A percentile compares a stretch with the other conserved stretches of the same genome.
These are phyloP conservation scores for Acanthurus tractus DNA, from an alignment of 2,797 vertebrate genomes.

Conservation along the genomic window DNA sequence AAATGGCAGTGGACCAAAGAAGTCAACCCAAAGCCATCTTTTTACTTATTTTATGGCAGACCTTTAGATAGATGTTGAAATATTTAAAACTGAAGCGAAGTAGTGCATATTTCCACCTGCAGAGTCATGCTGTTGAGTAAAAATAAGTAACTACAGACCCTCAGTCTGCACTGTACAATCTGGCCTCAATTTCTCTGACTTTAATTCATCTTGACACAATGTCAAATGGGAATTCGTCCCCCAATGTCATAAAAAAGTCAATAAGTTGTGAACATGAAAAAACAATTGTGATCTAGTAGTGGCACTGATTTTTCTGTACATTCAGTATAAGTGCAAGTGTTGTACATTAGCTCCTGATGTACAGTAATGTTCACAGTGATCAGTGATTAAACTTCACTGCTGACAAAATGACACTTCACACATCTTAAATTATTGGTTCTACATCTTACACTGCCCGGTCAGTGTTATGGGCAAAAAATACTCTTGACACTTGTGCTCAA, in stretches of 20 bases:
- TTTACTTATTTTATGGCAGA: neutral
- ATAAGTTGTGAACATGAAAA: neutral
- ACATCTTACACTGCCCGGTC: conserved; percentile 21
- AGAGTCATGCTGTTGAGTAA: no score
- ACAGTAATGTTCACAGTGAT: conserved; percentile 10
- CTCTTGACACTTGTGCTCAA: conserved; percentile 20
- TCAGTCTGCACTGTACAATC: no score
- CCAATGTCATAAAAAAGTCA: neutral
- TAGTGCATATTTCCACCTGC: no score
- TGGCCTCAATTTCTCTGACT: no score
- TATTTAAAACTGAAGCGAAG: no score
- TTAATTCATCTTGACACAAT: no score
- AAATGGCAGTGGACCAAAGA: neutral
- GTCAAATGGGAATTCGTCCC: neutral
- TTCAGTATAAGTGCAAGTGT: neutral
- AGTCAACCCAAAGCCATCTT: neutral
- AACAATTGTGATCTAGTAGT: neutral
- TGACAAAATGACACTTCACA: conserved; percentile 11
- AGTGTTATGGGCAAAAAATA: conserved; percentile 29
- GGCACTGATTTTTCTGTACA: neutral
- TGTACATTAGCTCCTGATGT: neutral
- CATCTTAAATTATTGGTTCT: conserved; percentile 32
- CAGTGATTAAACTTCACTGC: conserved; percentile 26
- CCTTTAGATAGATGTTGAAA: neutral
- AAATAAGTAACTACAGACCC: no score